A percentile compares a stretch with the other conserved stretches of the same genome.
phyloP scores from a whole-genome alignment of 2,797 vertebrate genomes.

The Cygnus olor region DNA sequence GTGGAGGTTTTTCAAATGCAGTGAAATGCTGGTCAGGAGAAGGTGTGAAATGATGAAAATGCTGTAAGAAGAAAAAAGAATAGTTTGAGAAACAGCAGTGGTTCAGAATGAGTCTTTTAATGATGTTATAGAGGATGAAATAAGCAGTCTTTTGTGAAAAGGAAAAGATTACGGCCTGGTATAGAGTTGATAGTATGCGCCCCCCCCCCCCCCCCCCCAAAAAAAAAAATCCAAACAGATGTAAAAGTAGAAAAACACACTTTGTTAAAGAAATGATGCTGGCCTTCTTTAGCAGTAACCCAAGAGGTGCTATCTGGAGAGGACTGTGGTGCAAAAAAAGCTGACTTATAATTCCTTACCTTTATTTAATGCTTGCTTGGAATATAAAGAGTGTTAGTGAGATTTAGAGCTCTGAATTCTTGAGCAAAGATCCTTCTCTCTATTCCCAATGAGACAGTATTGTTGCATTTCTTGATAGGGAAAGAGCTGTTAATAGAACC shows the following conservation, averaged over 20 bases:
- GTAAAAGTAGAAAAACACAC: background rate
- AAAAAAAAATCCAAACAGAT: background rate
- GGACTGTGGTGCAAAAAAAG: background rate
- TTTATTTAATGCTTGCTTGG: slow-evolving; percentile 15
- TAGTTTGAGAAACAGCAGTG: background rate
- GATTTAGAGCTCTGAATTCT: slow-evolving; percentile 9
- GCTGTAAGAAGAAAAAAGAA: background rate
- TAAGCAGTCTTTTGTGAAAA: background rate
- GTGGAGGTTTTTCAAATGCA: background rate
- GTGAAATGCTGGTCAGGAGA: background rate
- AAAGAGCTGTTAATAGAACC: slow-evolving; percentile 54
- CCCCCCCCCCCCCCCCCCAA: background rate
- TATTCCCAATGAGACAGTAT: background rate
- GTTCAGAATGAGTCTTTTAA: background rate
- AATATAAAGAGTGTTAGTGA: background rate
- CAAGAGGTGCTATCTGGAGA: background rate
- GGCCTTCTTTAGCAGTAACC: background rate
- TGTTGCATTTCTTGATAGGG: slow-evolving; percentile 42
- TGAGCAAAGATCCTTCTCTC: background rate
- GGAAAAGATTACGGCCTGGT: background rate
- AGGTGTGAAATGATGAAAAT: background rate
- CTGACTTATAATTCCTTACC: background rate
- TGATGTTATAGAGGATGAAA: background rate
- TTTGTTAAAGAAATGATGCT: background rate
- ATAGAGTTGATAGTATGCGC: accelerated